Conservation (phyloP, 1,140 invertebrate genomes). For the Patella vulgata region DNA sequence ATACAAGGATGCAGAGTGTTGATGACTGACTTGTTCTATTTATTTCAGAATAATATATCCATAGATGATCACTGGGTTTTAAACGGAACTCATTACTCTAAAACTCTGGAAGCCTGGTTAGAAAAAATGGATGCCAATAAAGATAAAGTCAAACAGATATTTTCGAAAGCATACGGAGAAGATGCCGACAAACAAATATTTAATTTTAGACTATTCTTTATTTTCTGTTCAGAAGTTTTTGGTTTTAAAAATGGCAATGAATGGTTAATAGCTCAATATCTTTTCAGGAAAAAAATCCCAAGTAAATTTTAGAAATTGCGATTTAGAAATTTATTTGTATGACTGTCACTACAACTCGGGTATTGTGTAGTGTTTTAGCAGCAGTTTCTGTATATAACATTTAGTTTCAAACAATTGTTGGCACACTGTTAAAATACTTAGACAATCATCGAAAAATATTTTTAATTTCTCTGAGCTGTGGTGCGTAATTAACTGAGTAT, state of each 20-base stretch:
- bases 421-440: too few relatives aligned
- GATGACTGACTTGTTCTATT: too few relatives aligned
- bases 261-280: conserved; percentile 52
- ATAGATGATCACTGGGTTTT: conserved; percentile 52
- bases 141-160: conserved; percentile 42
- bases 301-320: conserved; percentile 34
- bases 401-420: too few relatives aligned
- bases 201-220: conserved; percentile 59
- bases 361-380: too few relatives aligned
- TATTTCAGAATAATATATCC: conserved; percentile 43
- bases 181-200: conserved; percentile 52
- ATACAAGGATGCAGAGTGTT: too few relatives aligned
- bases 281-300: conserved; percentile 46
- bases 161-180: conserved; percentile 42
- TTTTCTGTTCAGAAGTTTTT: conserved; percentile 60
- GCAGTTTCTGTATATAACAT: too few relatives aligned
- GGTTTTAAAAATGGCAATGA: conserved; percentile 54
- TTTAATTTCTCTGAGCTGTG: too few relatives aligned
- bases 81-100: conserved; percentile 52
- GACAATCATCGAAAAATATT: too few relatives aligned
- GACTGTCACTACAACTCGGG: too few relatives aligned
- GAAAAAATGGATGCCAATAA: conserved; percentile 42
- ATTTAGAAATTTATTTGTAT: not conserved
- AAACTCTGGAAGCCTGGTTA: conserved; percentile 57
- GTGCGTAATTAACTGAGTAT: too few relatives aligned